Evolutionary conservation across 1,140 invertebrate genomes (phyloP).

Genomic region (Saccostrea echinata): DNA sequence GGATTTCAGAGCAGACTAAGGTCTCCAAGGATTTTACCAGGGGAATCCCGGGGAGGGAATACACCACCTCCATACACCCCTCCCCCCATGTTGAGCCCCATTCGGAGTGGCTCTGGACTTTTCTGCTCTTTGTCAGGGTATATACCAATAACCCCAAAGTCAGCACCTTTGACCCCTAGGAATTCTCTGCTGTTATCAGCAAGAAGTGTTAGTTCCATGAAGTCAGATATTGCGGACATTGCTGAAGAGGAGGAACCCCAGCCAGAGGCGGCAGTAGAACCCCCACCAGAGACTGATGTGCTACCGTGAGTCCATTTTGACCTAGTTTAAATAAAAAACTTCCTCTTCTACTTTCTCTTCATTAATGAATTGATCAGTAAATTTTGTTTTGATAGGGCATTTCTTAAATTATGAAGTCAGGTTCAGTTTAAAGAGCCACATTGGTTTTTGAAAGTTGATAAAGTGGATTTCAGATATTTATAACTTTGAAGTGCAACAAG

Average conservation of each 20-base stretch:
- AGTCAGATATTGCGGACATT: neutral
- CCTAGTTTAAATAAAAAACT: neutral
- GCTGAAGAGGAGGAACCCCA: slow-evolving; percentile 1
- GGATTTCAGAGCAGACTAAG: slow-evolving; percentile 82
- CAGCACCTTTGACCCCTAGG: slow-evolving; percentile 71
- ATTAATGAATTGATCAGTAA: too few species aligned
- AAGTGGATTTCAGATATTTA: too few species aligned
- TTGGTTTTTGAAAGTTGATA: too few species aligned
- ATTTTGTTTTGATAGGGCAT: too few species aligned
- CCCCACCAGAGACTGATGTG: slow-evolving; percentile 77
- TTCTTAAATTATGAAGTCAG: too few species aligned
- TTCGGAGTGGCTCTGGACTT: slow-evolving; percentile 90
- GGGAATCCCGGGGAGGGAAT: slow-evolving; percentile 70
- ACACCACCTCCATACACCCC: slow-evolving; percentile 89
- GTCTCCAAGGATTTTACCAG: slow-evolving; percentile 81
- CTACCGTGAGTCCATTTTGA: slow-evolving; percentile 72
- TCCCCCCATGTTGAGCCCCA: slow-evolving; percentile 94
- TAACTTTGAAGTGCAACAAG: too few species aligned
- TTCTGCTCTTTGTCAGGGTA: slow-evolving; percentile 83
- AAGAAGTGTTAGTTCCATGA: slow-evolving; percentile 44
- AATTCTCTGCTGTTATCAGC: slow-evolving; percentile 47
- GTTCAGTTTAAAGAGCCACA: too few species aligned
- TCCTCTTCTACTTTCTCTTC: too few species aligned
- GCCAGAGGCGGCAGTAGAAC: slow-evolving; percentile 62
- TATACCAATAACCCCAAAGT: slow-evolving; percentile 71